Evolutionary conservation across 2,113 vertebrate genomes (phyloP).

Genomic region (Cyanistes caeruleus): DNA sequence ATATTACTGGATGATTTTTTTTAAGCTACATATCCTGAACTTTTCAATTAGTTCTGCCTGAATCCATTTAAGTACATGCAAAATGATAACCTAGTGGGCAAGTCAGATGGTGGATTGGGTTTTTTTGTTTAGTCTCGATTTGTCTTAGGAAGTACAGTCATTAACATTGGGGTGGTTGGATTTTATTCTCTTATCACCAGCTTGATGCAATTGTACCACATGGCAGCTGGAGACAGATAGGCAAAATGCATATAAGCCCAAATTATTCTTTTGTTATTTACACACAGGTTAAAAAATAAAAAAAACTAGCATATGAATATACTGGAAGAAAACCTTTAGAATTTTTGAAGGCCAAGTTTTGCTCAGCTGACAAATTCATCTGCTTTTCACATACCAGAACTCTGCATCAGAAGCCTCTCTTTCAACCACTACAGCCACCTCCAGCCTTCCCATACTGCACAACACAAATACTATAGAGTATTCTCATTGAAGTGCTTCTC

Average conservation of each 20-base stretch:
- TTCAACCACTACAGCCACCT: neutral
- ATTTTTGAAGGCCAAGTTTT: neutral
- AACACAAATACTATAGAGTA: neutral
- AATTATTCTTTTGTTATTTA: neutral
- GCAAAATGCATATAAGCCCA: neutral
- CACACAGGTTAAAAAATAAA: neutral
- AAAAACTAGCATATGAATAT: neutral
- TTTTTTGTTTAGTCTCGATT: neutral
- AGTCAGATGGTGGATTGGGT: neutral
- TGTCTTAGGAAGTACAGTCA: neutral
- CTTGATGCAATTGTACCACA: neutral
- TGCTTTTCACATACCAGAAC: neutral
- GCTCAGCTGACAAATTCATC: neutral
- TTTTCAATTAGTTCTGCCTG: neutral
- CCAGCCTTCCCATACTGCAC: neutral
- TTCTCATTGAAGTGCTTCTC: neutral
- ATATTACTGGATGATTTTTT: neutral
- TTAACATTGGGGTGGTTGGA: neutral
- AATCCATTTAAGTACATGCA: neutral
- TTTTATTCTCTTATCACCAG: neutral
- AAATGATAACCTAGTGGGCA: neutral
- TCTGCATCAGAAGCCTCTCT: neutral
- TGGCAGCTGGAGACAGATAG: neutral
- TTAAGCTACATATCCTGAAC: neutral
- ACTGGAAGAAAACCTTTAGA: neutral